Conservation (phyloP, 2,888 invertebrate species). For the Noctua fimbriata region DNA sequence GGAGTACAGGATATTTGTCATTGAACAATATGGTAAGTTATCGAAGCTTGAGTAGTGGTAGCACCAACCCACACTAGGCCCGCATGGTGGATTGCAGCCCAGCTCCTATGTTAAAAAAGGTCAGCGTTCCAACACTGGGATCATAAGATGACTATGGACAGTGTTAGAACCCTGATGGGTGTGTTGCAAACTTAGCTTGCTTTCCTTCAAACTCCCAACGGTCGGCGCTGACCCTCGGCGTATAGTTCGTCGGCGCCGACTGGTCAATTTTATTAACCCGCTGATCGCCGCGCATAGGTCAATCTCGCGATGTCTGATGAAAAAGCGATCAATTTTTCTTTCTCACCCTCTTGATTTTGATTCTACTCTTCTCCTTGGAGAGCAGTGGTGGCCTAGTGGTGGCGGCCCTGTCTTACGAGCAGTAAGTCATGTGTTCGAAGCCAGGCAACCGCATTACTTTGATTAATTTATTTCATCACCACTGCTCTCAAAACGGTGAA, state of each 20-base stretch:
- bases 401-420: too few relatives aligned
- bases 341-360: not conserved
- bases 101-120: not conserved
- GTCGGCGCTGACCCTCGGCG: too few relatives aligned
- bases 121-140: not conserved
- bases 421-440: too few relatives aligned
- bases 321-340: not conserved
- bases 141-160: not conserved
- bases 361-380: not conserved
- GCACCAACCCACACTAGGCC: not conserved
- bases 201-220: too few relatives aligned
- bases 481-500: too few relatives aligned
- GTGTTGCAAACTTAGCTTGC: not conserved
- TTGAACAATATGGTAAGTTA: slow-evolving; percentile 60
- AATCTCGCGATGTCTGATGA: too few relatives aligned
- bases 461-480: too few relatives aligned
- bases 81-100: not conserved
- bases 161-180: not conserved
- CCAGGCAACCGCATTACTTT: too few relatives aligned
- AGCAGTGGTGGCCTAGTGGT: too few relatives aligned
- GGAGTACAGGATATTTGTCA: slow-evolving; percentile 83
- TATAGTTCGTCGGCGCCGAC: too few relatives aligned
- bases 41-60: not conserved
- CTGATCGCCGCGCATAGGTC: too few relatives aligned
- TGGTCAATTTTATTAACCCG: too few relatives aligned